A percentile compares a stretch with the other conserved stretches of the same genome.
phyloP scores from a whole-genome alignment of 2,888 invertebrate species.

The Drosophila picticornis region DNA sequence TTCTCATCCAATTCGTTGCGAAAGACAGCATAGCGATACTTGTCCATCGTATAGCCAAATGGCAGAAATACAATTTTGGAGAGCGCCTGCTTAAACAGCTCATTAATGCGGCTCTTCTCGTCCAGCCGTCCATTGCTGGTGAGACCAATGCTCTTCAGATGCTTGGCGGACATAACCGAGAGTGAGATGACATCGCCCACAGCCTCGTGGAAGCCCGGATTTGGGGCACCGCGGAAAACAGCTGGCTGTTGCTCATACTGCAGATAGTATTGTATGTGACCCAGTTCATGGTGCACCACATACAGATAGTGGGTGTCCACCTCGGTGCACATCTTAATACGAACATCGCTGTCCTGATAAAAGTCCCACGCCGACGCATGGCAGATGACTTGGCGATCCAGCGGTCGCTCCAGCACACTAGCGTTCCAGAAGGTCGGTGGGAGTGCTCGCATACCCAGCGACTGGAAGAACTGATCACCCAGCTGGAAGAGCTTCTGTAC shows the following conservation, averaged over 20 bases:
- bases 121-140: conserved; percentile 87
- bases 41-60: conserved; percentile 89
- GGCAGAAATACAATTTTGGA: conserved; percentile 90
- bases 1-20: conserved; percentile 87
- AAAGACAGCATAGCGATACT: conserved; percentile 90
- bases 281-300: conserved; percentile 89
- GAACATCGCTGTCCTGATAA: conserved; percentile 92
- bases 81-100: conserved; percentile 87
- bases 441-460: conserved; percentile 92
- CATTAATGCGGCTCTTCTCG: conserved; percentile 88
- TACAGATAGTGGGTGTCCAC: conserved; percentile 87
- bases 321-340: conserved; percentile 89
- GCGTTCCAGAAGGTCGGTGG: conserved; percentile 92
- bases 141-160: conserved; percentile 89
- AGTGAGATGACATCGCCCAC: conserved; percentile 90
- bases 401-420: conserved; percentile 92
- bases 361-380: conserved; percentile 97
- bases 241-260: conserved; percentile 87
- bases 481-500: conserved; percentile 91
- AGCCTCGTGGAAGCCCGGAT: conserved; percentile 89
- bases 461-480: conserved; percentile 94
- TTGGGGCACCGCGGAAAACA: conserved; percentile 87
- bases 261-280: conserved; percentile 89
- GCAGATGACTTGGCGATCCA: conserved; percentile 90
- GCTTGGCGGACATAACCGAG: conserved; percentile 89